Evolutionary conservation across 2,113 vertebrate species (phyloP).

Genomic region (zebrafish (Danio rerio)): GRCz12tu NC_133198.1:20505001-20505500

Average conservation of each 20-base stretch:
- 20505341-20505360: background rate
- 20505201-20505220: conserved; percentile 14
- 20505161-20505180: conserved; percentile 6
- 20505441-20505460: too few relatives aligned
- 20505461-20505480: too few relatives aligned
- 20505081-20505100: background rate
- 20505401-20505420: too few relatives aligned
- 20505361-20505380: conserved; percentile 1
- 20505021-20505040: too few relatives aligned
- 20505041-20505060: too few relatives aligned
- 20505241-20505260: conserved; percentile 26
- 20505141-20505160: background rate
- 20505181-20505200: background rate
- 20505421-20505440: too few relatives aligned
- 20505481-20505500: too few relatives aligned
- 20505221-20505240: background rate
- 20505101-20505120: background rate
- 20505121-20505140: background rate
- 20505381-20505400: background rate
- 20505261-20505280: conserved; percentile 13
- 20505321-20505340: conserved; percentile 1
- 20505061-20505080: too few relatives aligned
- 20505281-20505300: conserved; percentile 30
- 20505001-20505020: too few relatives aligned
- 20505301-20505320: conserved; percentile 11